Evolutionary conservation across 2,113 vertebrate species (phyloP), one percentile per base, ranked within the genome.

Genomic region (Pachypanchax playfairii): DNA sequence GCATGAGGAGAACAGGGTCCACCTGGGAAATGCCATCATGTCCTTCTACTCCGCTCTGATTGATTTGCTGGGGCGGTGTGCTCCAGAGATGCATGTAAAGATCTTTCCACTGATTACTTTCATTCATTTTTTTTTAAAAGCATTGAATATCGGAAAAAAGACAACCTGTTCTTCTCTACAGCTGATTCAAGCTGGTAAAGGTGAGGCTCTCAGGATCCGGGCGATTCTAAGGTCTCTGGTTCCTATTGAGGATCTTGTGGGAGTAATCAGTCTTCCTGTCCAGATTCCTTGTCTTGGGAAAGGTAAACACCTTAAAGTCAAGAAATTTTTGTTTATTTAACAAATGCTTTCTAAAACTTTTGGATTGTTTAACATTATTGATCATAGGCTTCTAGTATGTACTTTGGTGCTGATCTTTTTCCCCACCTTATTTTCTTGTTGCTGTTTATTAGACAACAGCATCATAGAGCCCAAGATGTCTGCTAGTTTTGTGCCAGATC

Each of bases 31-130:
- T 0, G 92, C 96, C 74, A 92, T 98, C 88, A 96, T 98, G 93
- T 96, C 96, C 14, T 98, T 97, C 87, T 97, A 98, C 14, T 92
- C 96, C 0, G 95, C 96, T 64, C 91, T 98, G 38, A 98, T 98
- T 24, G 96, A 98, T 82, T 82, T 98, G 65, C 86, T 98, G 73
- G 95, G 96, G 28, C 94, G 96, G 59, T 98, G 96, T 35, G 95
- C 96, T 4, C 96, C 95, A 0, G 95, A 98, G 87, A 96, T 96
- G 94, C 96, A 97, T 2, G 96, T 95, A 86, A 92, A 94, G n/a
- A 58, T 42, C 15, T 31, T 59, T 51, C 10, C 15, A 28, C 5
- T 15, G 20, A 3, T 17, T 14, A 6, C 24, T 31, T 13, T 10
- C 25, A 17, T 31, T 22, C 4, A 8, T 44, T 3, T 38, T 39